phyloP scores from a whole-genome alignment of 2,797 vertebrate species.

The Perdix hodgsoniae region DNA sequence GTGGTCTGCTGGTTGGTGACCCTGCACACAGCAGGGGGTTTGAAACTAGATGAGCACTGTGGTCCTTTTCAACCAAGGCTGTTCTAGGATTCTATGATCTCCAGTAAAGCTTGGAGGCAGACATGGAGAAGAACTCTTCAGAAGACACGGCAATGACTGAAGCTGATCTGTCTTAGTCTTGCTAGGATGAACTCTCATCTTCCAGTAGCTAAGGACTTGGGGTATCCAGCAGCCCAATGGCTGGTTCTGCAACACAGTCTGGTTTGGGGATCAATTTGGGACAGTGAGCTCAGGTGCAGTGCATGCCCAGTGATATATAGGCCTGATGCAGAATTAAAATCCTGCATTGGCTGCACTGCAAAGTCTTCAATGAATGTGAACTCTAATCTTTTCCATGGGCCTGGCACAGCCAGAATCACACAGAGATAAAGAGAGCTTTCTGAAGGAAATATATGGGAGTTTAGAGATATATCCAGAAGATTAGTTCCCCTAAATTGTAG shows the following conservation, averaged over 20 bases:
- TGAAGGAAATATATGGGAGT: not conserved
- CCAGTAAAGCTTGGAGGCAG: not conserved
- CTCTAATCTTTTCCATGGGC: not conserved
- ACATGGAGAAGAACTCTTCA: not conserved
- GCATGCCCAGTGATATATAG: not conserved
- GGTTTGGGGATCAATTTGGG: fast-evolving
- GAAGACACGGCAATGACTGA: fast-evolving
- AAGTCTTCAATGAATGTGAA: fast-evolving
- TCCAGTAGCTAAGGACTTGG: fast-evolving
- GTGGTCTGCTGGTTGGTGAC: too few relatives aligned
- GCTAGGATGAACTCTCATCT: fast-evolving
- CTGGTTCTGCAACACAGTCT: fast-evolving
- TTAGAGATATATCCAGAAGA: not conserved
- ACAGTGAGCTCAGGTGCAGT: not conserved
- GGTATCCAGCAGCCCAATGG: fast-evolving
- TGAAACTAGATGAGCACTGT: too few relatives aligned
- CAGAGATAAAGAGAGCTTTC: not conserved
- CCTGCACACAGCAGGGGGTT: too few relatives aligned
- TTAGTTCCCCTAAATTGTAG: fast-evolving
- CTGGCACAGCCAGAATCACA: not conserved
- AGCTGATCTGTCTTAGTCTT: not conserved
- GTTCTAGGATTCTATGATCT: not conserved
- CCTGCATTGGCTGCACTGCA: fast-evolving
- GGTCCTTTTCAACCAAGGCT: too few relatives aligned
- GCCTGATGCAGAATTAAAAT: not conserved